phyloP scores from a whole-genome alignment of 2,113 vertebrate species.

The Peromyscus leucopus region DNA sequence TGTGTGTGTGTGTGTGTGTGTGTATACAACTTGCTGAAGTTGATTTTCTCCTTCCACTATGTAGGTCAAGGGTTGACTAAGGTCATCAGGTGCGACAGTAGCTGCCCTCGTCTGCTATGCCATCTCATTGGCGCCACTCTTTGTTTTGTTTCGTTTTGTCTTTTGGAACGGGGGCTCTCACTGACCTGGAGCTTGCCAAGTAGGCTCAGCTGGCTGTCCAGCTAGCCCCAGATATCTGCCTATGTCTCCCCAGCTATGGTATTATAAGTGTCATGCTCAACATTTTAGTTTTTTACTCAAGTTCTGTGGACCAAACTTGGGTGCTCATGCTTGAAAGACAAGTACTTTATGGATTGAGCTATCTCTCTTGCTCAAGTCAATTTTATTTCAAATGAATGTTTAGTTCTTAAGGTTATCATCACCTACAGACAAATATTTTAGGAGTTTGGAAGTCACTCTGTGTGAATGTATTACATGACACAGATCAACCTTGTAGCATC shows the following conservation, averaged over 20 bases:
- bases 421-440: slow-evolving; percentile 66
- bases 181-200: background rate
- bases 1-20: background rate
- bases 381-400: slow-evolving; percentile 81
- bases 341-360: background rate
- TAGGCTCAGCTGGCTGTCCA: no score
- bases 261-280: background rate
- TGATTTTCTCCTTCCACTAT: background rate
- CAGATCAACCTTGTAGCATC: slow-evolving; percentile 43
- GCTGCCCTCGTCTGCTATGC: background rate
- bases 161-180: background rate
- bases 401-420: slow-evolving; percentile 78
- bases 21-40: background rate
- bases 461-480: slow-evolving; percentile 57
- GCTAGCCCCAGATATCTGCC: background rate
- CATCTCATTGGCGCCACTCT: background rate
- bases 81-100: background rate
- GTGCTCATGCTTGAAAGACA: background rate
- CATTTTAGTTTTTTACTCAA: background rate
- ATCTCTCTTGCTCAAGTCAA: background rate
- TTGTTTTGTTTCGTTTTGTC: background rate
- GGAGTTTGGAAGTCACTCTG: slow-evolving; percentile 62
- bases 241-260: background rate
- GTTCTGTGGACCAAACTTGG: background rate
- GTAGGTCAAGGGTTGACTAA: background rate